A percentile compares a stretch with the other conserved stretches of the same genome.
Evolutionary conservation across 2,797 vertebrate species (phyloP).

Genomic region (Lateolabrax maculatus): DNA sequence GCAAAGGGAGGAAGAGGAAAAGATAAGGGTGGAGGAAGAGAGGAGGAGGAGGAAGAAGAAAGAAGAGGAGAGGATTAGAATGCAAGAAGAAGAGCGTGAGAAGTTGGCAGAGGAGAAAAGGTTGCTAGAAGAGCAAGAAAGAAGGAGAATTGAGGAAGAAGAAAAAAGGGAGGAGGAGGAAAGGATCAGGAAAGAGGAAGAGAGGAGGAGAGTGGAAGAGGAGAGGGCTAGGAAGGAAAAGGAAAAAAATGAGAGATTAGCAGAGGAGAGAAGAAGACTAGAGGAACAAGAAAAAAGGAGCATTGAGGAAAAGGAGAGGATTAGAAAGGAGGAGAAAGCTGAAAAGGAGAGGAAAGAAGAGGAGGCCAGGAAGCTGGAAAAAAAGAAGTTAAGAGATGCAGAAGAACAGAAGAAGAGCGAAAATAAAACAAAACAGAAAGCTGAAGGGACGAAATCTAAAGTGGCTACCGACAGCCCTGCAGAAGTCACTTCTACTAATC

Average conservation of each 20-base stretch:
- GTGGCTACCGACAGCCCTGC: not conserved
- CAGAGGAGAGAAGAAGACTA: conserved; percentile 19
- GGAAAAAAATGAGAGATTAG: conserved; percentile 11
- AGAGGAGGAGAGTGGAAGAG: not conserved
- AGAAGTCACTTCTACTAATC: conserved; percentile 50
- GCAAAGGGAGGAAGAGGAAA: conserved; percentile 10
- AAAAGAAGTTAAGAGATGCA: conserved; percentile 11
- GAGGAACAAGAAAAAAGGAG: conserved; percentile 3
- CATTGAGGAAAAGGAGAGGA: conserved; percentile 6
- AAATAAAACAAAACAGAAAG: conserved; percentile 1
- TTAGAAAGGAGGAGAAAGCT: not conserved
- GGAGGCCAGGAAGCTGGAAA: conserved; percentile 14
- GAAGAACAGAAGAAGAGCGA: conserved; percentile 13
- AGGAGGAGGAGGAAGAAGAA: not conserved
- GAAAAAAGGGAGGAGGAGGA: conserved; percentile 9
- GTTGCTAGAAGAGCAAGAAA: not conserved
- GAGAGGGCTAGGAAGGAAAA: conserved; percentile 15
- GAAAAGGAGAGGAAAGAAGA: conserved; percentile 5
- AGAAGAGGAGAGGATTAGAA: not conserved
- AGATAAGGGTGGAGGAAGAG: not conserved
- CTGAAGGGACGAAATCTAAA: conserved; percentile 16
- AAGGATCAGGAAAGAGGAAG: not conserved
- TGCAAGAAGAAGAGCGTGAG: not conserved
- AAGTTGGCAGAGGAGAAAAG: conserved; percentile 6
- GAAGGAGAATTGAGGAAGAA: conserved; percentile 11